Evolutionary conservation across 2,888 invertebrate genomes (phyloP).

Genomic region (Drosophila histrio): DNA sequence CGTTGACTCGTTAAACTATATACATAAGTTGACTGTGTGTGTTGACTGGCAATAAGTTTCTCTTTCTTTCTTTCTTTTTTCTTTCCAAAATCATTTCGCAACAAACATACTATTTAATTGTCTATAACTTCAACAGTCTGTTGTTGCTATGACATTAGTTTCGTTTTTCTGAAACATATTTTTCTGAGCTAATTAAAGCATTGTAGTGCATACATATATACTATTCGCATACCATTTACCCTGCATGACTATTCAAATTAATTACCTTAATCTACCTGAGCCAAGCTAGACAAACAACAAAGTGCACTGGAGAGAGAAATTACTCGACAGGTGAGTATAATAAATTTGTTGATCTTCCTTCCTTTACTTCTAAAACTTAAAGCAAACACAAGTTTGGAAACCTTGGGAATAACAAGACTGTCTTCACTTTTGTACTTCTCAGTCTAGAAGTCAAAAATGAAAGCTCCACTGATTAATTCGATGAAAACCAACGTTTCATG

Average conservation of each 20-base stretch:
- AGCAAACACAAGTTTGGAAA: background rate
- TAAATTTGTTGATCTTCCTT: slow-evolving; percentile 21
- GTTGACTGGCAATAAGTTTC: slow-evolving; percentile 17
- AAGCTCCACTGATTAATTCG: background rate
- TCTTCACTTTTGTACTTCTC: background rate
- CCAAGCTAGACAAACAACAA: background rate
- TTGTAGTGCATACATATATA: background rate
- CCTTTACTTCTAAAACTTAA: background rate
- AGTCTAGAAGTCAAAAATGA: background rate
- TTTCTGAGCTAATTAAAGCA: slow-evolving; percentile 35
- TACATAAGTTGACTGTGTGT: background rate
- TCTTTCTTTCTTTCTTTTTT: background rate
- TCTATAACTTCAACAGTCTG: slow-evolving; percentile 5
- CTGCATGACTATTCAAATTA: slow-evolving; percentile 52
- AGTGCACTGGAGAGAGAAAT: background rate
- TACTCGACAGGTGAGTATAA: background rate
- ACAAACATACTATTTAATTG: slow-evolving; percentile 41
- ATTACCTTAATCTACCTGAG: slow-evolving; percentile 41
- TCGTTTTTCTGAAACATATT: background rate
- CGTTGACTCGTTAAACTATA: background rate
- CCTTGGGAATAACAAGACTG: background rate
- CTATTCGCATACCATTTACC: slow-evolving; percentile 5
- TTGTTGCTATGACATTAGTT: slow-evolving; percentile 16
- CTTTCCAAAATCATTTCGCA: slow-evolving; percentile 2
- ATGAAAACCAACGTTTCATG: background rate